Conservation (phyloP, 30 jellyfish, hydroid and myxozoan genomes). For the Clytia hemisphaerica region DNA sequence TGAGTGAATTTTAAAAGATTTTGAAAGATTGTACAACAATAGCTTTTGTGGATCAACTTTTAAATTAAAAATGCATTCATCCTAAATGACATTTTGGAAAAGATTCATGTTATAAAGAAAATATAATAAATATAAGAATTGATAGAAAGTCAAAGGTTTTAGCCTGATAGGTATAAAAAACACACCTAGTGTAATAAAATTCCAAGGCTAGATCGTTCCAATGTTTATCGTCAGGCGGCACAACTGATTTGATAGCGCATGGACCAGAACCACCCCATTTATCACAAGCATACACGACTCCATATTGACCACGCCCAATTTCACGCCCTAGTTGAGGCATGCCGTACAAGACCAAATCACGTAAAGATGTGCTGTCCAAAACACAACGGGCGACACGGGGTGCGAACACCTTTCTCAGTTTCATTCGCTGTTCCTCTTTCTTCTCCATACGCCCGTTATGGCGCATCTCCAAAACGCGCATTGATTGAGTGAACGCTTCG, state of each 20-base stretch:
- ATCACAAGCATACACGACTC: constrained; percentile 98
- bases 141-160: not conserved
- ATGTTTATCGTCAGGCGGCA: constrained; percentile 98
- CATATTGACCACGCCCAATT: constrained; percentile 98
- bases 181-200: constrained; percentile 90
- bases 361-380: constrained; percentile 89
- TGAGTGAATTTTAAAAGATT: not conserved
- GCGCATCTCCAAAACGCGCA: constrained; percentile 75
- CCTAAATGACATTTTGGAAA: no score
- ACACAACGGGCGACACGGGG: constrained; percentile 99
- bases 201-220: constrained; percentile 98
- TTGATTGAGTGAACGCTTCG: constrained; percentile 77
- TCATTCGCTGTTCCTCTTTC: constrained; percentile 91
- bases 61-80: no score
- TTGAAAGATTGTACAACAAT: not conserved
- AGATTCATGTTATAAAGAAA: not conserved
- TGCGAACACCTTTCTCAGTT: constrained; percentile 88
- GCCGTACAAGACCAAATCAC: constrained; percentile 91
- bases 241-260: constrained; percentile 97
- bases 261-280: constrained; percentile 99
- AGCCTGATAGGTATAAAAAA: not conserved
- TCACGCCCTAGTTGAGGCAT: constrained; percentile 98
- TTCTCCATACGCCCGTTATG: constrained; percentile 92
- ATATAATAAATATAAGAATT: not conserved
- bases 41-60: not conserved